Percentiles rank a stretch among this genome's conserved stretches.
These are phyloP conservation scores for Mesorhabditis sp. DNA, from an alignment of 2,888 invertebrate genomes.

Conservation along the genomic window DNA sequence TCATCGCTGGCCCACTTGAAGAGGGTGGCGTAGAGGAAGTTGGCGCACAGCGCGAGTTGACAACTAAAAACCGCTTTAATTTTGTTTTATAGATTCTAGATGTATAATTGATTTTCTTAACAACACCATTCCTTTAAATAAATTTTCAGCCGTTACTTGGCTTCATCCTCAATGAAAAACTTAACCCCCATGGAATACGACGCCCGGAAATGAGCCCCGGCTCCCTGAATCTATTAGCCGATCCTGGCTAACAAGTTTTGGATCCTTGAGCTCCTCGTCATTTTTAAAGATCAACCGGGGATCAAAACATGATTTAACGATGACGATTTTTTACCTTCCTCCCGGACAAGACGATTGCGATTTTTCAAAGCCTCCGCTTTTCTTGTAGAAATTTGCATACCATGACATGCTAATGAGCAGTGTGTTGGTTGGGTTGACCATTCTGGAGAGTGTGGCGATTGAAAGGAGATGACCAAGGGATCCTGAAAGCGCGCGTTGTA, in stretches of 20 bases:
- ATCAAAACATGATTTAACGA: too few species aligned
- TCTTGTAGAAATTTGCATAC: slow-evolving; percentile 17
- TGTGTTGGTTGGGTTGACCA: slow-evolving; percentile 50
- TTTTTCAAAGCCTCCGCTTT: neutral
- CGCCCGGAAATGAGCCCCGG: too few species aligned
- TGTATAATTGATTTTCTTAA: too few species aligned
- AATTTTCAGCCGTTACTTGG: too few species aligned
- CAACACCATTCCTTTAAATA: too few species aligned
- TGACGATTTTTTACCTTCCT: neutral
- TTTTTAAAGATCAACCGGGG: too few species aligned
- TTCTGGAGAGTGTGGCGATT: slow-evolving; percentile 38
- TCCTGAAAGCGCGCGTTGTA: neutral
- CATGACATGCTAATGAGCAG: slow-evolving; percentile 51
- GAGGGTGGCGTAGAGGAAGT: slow-evolving; percentile 51
- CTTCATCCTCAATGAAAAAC: too few species aligned
- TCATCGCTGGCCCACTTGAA: slow-evolving; percentile 51
- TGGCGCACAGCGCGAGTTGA: slow-evolving; percentile 47
- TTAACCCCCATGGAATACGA: too few species aligned
- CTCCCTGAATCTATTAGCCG: too few species aligned
- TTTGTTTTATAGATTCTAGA: too few species aligned
- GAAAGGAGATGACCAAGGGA: slow-evolving; percentile 46
- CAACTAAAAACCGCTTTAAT: slow-evolving; percentile 30
- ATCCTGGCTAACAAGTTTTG: too few species aligned
- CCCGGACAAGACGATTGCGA: neutral
- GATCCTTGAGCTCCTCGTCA: too few species aligned